Conservation (phyloP, 2,113 vertebrate genomes). For the Crotalus helleri region DNA sequence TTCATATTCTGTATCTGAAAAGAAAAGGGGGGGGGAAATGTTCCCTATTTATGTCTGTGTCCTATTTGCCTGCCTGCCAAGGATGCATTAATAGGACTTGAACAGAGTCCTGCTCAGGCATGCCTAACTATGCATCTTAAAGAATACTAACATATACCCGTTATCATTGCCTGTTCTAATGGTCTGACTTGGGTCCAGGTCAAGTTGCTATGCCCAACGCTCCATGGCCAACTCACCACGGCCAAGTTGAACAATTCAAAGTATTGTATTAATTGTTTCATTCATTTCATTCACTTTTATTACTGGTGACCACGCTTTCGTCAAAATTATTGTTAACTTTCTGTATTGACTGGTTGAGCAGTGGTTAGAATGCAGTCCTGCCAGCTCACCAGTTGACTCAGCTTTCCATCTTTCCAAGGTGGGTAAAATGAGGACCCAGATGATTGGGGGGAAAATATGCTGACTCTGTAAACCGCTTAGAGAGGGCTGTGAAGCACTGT, state of each 20-base stretch:
- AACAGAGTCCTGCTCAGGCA: background rate
- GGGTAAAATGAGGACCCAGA: no score
- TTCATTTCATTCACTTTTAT: no score
- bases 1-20: background rate
- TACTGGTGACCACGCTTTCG: no score
- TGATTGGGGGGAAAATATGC: no score
- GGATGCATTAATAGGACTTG: background rate
- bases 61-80: background rate
- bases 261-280: background rate
- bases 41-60: background rate
- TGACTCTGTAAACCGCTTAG: no score
- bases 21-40: background rate
- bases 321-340: no score
- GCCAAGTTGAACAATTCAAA: no score
- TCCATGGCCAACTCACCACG: background rate
- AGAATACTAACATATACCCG: background rate
- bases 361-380: no score
- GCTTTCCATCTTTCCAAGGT: no score
- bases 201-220: background rate
- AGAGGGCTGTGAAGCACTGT: no score
- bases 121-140: background rate
- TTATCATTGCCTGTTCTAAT: background rate
- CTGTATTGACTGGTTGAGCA: no score
- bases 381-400: no score
- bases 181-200: background rate